phyloP scores from a whole-genome alignment of 53 echinoderm and acorn worm genomes.

The Holothuria leucospilota region DNA sequence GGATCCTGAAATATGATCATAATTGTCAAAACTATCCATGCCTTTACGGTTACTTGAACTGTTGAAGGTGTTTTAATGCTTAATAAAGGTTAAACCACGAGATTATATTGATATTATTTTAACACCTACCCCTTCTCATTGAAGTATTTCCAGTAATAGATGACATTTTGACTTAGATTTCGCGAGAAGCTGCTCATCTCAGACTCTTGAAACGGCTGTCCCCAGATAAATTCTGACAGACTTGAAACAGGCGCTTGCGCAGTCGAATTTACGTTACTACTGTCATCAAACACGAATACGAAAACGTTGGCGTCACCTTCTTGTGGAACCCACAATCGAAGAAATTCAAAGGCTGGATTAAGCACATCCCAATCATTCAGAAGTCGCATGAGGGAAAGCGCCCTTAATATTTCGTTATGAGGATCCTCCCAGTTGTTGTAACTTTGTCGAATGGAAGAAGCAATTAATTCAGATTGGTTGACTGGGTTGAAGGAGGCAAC shows the following conservation, averaged over 20 bases:
- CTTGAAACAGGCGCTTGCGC: no score
- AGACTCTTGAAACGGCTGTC: no score
- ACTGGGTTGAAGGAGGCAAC: not conserved
- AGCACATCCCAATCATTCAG: slow-evolving; percentile 1
- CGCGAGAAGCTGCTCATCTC: no score
- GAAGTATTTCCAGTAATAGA: not conserved
- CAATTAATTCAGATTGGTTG: not conserved
- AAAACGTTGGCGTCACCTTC: not conserved
- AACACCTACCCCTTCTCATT: not conserved
- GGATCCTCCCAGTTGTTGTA: slow-evolving; percentile 31
- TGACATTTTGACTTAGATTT: not conserved
- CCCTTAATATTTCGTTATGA: not conserved
- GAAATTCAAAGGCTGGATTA: not conserved
- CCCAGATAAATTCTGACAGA: no score
- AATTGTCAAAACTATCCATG: no score
- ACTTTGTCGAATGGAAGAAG: slow-evolving; percentile 7
- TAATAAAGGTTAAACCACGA: no score
- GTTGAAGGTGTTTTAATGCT: no score
- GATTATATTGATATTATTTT: no score
- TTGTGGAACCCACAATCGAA: not conserved
- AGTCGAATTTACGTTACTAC: no score
- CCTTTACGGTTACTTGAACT: no score
- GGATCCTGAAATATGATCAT: no score
- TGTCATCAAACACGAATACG: not conserved
- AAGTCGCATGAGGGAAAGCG: not conserved